Percentiles rank a stretch among this genome's conserved stretches.
These are phyloP conservation scores for Holocentrus rufus DNA, from an alignment of 2,797 vertebrate species.

Conservation along the genomic window DNA sequence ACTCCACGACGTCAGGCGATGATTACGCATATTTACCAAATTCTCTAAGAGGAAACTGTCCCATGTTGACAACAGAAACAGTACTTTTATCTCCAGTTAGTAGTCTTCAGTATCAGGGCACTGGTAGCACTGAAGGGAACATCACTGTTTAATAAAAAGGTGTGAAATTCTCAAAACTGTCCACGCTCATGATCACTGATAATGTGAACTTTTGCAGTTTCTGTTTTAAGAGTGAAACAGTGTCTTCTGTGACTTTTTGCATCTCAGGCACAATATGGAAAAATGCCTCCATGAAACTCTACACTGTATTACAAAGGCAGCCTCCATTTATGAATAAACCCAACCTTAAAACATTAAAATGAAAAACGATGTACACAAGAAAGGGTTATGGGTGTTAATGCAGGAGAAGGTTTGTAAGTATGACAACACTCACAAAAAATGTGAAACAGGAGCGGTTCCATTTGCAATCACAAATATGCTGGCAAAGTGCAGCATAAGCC, in stretches of 20 bases:
- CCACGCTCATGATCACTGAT: background rate
- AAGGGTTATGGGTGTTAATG: background rate
- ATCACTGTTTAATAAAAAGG: background rate
- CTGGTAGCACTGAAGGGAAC: background rate
- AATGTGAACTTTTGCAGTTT: background rate
- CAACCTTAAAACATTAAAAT: background rate
- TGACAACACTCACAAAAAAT: slow-evolving; percentile 15
- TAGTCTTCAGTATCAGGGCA: background rate
- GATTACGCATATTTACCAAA: background rate
- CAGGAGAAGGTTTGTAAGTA: background rate
- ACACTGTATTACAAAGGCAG: slow-evolving; percentile 15
- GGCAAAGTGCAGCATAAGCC: background rate
- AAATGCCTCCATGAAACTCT: background rate
- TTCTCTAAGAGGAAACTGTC: background rate
- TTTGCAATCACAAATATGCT: slow-evolving; percentile 26
- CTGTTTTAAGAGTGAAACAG: background rate
- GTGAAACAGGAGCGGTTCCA: background rate
- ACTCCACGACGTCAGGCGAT: background rate
- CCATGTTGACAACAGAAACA: background rate
- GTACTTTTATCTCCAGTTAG: background rate
- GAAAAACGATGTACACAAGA: background rate
- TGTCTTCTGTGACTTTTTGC: background rate
- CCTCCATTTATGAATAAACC: slow-evolving; percentile 22
- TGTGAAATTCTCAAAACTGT: background rate
- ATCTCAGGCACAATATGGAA: background rate